Base-by-base conservation (phyloP, 2,113 vertebrate genomes). In the Ageneiosus marmoratus region DNA sequence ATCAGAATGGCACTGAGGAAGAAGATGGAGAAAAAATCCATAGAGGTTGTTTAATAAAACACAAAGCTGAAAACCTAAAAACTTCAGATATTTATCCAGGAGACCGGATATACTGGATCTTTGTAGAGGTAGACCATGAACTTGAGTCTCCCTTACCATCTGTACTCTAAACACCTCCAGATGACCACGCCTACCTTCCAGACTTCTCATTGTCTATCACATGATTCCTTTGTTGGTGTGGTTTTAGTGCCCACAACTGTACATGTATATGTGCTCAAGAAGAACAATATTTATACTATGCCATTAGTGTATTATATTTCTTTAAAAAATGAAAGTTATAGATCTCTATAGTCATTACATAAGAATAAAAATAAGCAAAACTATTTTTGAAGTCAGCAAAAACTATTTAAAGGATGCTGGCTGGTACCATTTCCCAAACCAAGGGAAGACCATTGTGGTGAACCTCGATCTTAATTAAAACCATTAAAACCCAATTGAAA, bases 381-480 rank as follows among this genome's bases (percentile, higher is more conserved):
- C 9, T 75, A 24, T 34, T 55, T 51, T 32, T 20, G 0, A 74
- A 74, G 18, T 55, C 18, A 20, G 50, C 3, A 34, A 75, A n/a
- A 75, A 53, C 48, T 60, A n/a, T 77, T 77, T 86, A 86, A 83
- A 86, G 77, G 84, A 83, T 82, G 27, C 77, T 51, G 84, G 82
- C 73, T 85, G 80, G 72, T 55, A 82, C 53, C 72, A 70, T 88
- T 84, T 77, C 69, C 70, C 77, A 63, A 89, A 85, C 82, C 84
- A 84, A 89, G 85, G 89, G 86, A 89, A 89, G 70, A 82, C 87
- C 86, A 82, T 37, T 88, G 84, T 37, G 88, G 89, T 84, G 70
- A 88, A 89, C 89, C 88, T 56, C 77, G 46, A 78, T 86, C 84
- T 86, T 88, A 84, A 89, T 89, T 89, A 87, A 86, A 74, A 89